Evolutionary conservation across 1,140 invertebrate species (phyloP).

Genomic region (Pseudobourletiella spinata): DNA sequence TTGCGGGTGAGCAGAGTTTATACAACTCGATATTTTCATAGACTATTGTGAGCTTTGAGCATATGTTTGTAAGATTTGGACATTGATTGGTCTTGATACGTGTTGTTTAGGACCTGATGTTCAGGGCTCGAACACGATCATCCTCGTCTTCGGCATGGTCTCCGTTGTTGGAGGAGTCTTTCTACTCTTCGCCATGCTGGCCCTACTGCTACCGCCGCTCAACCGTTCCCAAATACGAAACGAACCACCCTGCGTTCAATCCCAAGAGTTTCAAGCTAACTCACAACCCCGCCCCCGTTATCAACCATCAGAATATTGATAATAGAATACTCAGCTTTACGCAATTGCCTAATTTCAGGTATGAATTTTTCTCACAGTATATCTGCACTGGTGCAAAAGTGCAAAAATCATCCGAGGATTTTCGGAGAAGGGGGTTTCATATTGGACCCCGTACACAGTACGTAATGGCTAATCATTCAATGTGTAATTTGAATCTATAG

Average conservation of each 20-base stretch:
- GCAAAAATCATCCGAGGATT: too few species aligned
- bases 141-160: conserved; percentile 94
- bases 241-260: conserved; percentile 28
- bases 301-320: conserved; percentile 34
- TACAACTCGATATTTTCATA: too few species aligned
- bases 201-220: conserved; percentile 81
- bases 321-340: conserved; percentile 36
- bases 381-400: too few species aligned
- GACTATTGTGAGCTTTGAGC: too few species aligned
- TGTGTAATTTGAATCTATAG: conserved; percentile 19
- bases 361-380: too few species aligned
- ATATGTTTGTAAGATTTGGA: too few species aligned
- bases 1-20: conserved; percentile 1
- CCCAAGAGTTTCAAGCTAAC: conserved; percentile 31
- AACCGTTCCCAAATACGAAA: conserved; percentile 33
- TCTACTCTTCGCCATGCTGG: conserved; percentile 94
- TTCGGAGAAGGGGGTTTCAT: too few species aligned
- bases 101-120: too few species aligned
- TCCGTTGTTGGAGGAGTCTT: conserved; percentile 97
- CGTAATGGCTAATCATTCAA: too few species aligned
- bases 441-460: too few species aligned
- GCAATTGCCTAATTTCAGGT: conserved; percentile 35
- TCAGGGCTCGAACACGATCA: conserved; percentile 84
- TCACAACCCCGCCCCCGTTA: conserved; percentile 2
- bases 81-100: too few species aligned